Evolutionary conservation across 2,797 vertebrate genomes (phyloP), one percentile per base, ranked within the genome.

Genomic region (Premnoplex brunnescens): DNA sequence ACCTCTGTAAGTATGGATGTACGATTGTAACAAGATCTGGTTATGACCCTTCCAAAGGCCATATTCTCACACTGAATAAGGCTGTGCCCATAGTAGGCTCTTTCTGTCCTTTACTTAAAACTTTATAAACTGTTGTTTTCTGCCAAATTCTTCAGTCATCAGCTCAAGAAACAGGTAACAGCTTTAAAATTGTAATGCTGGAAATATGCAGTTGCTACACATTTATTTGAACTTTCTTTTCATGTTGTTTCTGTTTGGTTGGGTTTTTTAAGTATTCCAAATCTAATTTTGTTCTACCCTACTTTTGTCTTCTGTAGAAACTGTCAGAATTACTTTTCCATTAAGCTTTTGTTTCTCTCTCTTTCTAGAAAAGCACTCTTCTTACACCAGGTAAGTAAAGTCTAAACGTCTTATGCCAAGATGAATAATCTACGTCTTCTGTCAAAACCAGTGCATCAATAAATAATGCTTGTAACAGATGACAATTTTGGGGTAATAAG

Each of bases 361-460:
- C 59, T 72, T 94, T 97, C 43, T 92, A 99, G 99, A 99, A 99
- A 97, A 99, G 98, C 96, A 98, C 36, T 44, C 97, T 98, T 74
- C 99, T 99, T 86, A 98, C 98, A 89, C 99, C 99, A 98, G 99
- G 99, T 99, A 97, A 89, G 97, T 43, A 43, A 58, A 69, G 73
- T 36, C 11, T 69, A 49, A 63, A 27, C 2, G 30, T 39, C 3
- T 69, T 79, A 66, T 44, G 39, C 20, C 22, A 69, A 34, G 18
- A 28, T 27, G 10, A 77, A 48, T 69, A 54, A 69, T 54, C 28
- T 82, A 34, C 2, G 3, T 5, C 52, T 58, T 19, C 18, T 83
- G 10, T 54, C 60, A 86, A 72, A 91, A 59, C 16, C 17, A 21
- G 10, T 81, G 1, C 26, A 48, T 58, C 14, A 74, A 17, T 73